phyloP scores from a whole-genome alignment of 2,888 invertebrate genomes.

The Horisme vitalbata region DNA sequence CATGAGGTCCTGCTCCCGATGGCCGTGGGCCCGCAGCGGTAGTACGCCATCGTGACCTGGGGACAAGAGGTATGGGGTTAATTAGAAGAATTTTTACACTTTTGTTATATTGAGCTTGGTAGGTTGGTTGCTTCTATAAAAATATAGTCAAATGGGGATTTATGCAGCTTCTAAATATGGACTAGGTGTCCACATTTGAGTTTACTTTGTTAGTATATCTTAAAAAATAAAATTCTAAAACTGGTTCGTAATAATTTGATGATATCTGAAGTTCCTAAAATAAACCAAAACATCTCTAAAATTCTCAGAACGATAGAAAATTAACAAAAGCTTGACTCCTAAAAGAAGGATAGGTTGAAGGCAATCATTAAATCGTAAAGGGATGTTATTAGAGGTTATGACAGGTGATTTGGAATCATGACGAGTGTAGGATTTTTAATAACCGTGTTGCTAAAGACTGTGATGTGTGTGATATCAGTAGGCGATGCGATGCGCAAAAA shows the following conservation, averaged over 20 bases:
- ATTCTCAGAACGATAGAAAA: conserved; percentile 1
- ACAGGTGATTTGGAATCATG: conserved; percentile 14
- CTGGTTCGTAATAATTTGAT: too few relatives aligned
- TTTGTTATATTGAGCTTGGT: too few relatives aligned
- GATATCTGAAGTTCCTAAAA: too few relatives aligned
- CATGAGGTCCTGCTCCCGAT: conserved; percentile 81
- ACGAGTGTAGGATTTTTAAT: conserved; percentile 14
- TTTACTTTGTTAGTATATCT: too few relatives aligned
- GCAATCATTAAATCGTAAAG: conserved; percentile 10
- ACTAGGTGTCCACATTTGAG: too few relatives aligned
- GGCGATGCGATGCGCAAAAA: conserved; percentile 2
- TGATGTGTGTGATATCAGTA: not conserved
- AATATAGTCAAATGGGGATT: too few relatives aligned
- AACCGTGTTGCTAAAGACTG: conserved; percentile 2
- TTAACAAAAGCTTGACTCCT: conserved; percentile 4
- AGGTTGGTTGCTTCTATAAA: too few relatives aligned
- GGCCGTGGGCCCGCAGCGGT: conserved; percentile 74
- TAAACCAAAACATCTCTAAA: conserved; percentile 13
- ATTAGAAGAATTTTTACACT: not conserved
- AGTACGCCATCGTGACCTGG: conserved; percentile 66
- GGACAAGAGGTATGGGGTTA: conserved; percentile 34
- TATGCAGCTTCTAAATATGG: too few relatives aligned
- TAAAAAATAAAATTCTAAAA: too few relatives aligned
- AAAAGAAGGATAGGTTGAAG: conserved; percentile 1
- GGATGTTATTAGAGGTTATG: not conserved